A percentile compares a stretch with the other conserved stretches of the same genome.
Evolutionary conservation across 2,797 vertebrate genomes (phyloP).

Genomic region (Brachyrhaphis roseni): DNA sequence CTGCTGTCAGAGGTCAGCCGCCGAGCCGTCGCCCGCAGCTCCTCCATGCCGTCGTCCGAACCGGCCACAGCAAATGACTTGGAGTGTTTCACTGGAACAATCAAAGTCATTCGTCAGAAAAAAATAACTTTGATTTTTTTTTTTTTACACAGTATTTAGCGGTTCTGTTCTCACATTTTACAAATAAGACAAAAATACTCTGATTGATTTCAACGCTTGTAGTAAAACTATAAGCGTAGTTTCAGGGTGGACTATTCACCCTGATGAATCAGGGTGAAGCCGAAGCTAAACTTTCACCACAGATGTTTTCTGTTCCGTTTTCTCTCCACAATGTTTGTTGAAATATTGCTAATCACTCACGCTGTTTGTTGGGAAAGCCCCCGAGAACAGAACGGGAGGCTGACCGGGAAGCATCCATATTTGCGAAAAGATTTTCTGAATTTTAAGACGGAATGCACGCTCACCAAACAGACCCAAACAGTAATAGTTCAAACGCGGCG

Average conservation of each 20-base stretch:
- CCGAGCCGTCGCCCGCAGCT: constrained; percentile 87
- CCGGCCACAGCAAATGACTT: constrained; percentile 86
- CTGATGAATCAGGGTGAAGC: no score
- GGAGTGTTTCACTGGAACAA: constrained; percentile 90
- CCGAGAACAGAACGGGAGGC: neutral
- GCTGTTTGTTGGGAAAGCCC: neutral
- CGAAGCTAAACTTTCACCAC: neutral
- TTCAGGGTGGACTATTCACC: no score
- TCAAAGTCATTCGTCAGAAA: neutral
- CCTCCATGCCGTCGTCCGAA: constrained; percentile 82
- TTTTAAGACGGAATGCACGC: no score
- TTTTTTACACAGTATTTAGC: neutral
- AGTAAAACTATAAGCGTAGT: no score
- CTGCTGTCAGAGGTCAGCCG: constrained; percentile 87
- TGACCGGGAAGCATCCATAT: no score
- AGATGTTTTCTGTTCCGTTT: neutral
- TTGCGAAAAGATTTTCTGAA: neutral
- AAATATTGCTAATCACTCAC: neutral
- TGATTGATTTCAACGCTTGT: no score
- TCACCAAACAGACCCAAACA: neutral
- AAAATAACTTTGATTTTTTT: accelerated
- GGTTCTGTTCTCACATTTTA: neutral
- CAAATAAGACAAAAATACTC: neutral
- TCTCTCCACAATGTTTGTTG: neutral
- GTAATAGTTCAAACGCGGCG: neutral